phyloP scores from a whole-genome alignment of 2,113 vertebrate genomes.

The Laterallus jamaicensis region DNA sequence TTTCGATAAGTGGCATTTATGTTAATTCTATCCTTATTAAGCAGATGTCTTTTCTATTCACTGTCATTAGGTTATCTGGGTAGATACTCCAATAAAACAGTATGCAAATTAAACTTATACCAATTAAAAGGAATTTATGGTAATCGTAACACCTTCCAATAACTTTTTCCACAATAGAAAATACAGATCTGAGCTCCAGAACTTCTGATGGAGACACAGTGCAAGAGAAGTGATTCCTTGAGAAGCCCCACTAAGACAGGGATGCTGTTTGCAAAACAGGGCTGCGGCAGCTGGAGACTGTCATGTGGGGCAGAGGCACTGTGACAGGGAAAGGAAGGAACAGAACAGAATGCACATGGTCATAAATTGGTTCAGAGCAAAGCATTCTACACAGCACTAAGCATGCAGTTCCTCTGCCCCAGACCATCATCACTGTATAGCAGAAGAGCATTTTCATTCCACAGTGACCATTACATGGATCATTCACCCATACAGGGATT shows the following conservation, averaged over 20 bases:
- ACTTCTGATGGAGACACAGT: background rate
- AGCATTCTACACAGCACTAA: background rate
- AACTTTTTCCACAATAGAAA: background rate
- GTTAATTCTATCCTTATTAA: slow-evolving; percentile 33
- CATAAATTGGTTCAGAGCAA: background rate
- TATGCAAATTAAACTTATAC: slow-evolving; percentile 4
- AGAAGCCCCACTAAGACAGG: background rate
- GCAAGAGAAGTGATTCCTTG: background rate
- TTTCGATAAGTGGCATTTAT: slow-evolving; percentile 16
- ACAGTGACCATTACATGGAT: background rate
- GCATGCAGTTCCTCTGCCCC: background rate
- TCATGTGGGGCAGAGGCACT: too few species aligned
- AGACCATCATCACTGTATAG: background rate
- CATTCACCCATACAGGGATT: background rate
- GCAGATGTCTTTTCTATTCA: background rate
- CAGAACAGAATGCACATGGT: background rate
- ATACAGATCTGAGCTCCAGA: background rate
- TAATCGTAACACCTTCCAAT: background rate
- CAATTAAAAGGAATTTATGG: background rate
- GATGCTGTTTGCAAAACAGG: background rate
- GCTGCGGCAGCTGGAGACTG: background rate
- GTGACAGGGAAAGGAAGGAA: background rate
- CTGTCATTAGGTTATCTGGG: slow-evolving; percentile 4
- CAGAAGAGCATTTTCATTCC: background rate
- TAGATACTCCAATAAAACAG: slow-evolving; percentile 1